A percentile compares a stretch with the other conserved stretches of the same genome.
phyloP scores from a whole-genome alignment of 2,888 invertebrate genomes.

The Lottia gigantea region DNA sequence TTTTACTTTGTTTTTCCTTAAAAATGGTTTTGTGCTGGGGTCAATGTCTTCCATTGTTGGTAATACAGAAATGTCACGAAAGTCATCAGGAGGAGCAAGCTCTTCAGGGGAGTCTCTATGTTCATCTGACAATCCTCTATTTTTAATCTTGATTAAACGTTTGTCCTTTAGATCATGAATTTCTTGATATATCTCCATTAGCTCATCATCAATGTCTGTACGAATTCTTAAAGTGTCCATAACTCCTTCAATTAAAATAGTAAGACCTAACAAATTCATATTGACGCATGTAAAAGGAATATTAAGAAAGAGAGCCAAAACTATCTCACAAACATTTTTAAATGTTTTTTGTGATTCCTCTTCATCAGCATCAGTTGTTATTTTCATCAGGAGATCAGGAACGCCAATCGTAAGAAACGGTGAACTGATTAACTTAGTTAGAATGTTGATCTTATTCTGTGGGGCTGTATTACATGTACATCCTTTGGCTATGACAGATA shows the following conservation, averaged over 20 bases:
- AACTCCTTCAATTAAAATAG: not conserved
- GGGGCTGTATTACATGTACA: not conserved
- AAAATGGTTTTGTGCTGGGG: constrained; percentile 60
- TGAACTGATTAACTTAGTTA: not conserved
- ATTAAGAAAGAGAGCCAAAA: not conserved
- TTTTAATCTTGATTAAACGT: not conserved
- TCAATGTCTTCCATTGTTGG: constrained; percentile 56
- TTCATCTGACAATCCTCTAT: not conserved
- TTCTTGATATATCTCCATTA: not conserved
- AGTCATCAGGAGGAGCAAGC: constrained; percentile 66
- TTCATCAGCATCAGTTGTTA: not conserved
- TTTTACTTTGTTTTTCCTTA: constrained; percentile 73
- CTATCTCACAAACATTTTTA: not conserved
- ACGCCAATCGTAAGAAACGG: not conserved
- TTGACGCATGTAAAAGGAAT: not conserved
- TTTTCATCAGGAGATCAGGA: not conserved
- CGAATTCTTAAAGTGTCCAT: not conserved
- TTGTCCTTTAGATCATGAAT: not conserved
- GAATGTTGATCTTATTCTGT: not conserved
- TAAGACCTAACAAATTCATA: not conserved
- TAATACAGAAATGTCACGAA: constrained; percentile 36
- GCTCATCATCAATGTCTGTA: not conserved
- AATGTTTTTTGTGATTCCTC: not conserved
- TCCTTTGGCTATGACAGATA: constrained; percentile 3
- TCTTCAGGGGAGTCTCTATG: not conserved